Percentiles rank a stretch among this genome's conserved stretches.
Evolutionary conservation across 1,140 invertebrate species (phyloP).

Genomic region (Dreissena rostriformis): DNA sequence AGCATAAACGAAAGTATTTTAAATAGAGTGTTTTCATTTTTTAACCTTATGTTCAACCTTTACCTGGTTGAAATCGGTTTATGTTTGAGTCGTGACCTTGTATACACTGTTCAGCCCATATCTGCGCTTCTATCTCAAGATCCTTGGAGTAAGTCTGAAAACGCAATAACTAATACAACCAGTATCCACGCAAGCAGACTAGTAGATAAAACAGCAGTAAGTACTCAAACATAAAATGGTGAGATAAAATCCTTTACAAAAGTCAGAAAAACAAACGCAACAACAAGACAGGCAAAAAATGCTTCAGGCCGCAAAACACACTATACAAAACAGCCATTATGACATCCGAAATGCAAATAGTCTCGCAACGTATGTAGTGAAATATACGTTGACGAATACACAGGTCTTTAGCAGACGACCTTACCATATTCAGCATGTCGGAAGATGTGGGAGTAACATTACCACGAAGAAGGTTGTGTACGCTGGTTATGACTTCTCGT

Average conservation of each 20-base stretch:
- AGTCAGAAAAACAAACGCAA: neutral
- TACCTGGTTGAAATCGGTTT: conserved; percentile 61
- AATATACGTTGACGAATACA: neutral
- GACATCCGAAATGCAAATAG: neutral
- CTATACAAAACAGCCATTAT: neutral
- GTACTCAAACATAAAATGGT: too few relatives aligned
- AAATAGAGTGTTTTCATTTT: too few relatives aligned
- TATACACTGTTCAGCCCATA: conserved; percentile 67
- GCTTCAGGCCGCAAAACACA: neutral
- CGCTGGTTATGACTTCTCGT: neutral
- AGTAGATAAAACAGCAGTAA: neutral
- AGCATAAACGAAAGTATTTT: too few relatives aligned
- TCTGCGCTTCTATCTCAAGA: conserved; percentile 67
- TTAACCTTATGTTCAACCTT: too few relatives aligned
- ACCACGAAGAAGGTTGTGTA: neutral
- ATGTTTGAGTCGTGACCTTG: conserved; percentile 56
- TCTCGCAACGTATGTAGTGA: neutral
- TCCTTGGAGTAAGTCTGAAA: conserved; percentile 48
- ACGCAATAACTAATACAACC: neutral
- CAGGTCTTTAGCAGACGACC: conserved; percentile 14
- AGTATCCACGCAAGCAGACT: neutral
- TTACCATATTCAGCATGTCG: conserved; percentile 56
- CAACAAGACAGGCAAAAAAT: neutral
- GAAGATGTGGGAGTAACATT: neutral
- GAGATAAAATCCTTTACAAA: neutral